These are phyloP conservation scores for Gonatopus flavifemur DNA, from an alignment of 1,140 invertebrate genomes.

Conservation along the genomic window DNA sequence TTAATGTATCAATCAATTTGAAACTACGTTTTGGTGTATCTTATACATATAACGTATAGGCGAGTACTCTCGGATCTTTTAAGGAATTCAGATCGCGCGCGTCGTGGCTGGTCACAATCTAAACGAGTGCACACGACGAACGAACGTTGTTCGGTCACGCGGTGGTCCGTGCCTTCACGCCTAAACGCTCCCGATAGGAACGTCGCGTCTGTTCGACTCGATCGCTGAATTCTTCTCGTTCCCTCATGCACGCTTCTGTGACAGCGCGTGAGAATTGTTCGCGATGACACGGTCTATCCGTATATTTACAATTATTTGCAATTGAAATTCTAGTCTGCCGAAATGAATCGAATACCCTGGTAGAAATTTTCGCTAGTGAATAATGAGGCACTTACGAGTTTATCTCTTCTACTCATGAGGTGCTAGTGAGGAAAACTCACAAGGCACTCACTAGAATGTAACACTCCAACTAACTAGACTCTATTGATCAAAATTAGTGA, in stretches of 20 bases:
- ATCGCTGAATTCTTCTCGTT: slow-evolving; percentile 4
- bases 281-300: not conserved
- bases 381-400: slow-evolving; percentile 19
- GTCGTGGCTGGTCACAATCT: slow-evolving; percentile 15
- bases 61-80: not conserved
- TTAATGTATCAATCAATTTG: not conserved
- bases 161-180: slow-evolving; percentile 28
- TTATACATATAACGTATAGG: slow-evolving; percentile 1
- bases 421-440: no score
- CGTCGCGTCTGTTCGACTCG: not conserved
- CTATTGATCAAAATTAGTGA: no score
- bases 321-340: slow-evolving; percentile 19
- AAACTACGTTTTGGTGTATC: not conserved
- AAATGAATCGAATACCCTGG: slow-evolving; percentile 12
- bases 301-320: not conserved
- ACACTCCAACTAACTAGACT: no score
- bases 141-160: slow-evolving; percentile 37
- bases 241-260: slow-evolving; percentile 3
- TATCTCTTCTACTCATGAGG: slow-evolving; percentile 3
- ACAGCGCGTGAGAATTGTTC: slow-evolving; percentile 23
- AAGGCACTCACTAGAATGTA: no score
- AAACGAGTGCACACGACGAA: slow-evolving; percentile 26
- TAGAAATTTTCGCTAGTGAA: slow-evolving; percentile 6
- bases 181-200: not conserved
- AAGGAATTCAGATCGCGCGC: slow-evolving; percentile 1